Conservation (phyloP, 2,113 vertebrate genomes). For the Aptenodytes forsteri region DNA sequence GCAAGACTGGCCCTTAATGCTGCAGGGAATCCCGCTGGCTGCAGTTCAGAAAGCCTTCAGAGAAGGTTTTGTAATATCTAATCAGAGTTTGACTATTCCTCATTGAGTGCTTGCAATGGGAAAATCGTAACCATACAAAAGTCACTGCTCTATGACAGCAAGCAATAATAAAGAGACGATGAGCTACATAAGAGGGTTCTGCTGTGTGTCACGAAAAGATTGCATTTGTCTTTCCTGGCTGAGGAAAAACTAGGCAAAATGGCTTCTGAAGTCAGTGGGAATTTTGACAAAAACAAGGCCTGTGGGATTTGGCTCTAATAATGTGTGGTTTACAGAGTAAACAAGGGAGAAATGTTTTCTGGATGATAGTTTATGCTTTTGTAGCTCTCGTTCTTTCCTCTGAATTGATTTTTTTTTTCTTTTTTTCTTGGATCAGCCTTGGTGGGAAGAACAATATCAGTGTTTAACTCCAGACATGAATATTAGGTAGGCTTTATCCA, state of each 20-base stretch:
- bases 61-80: conserved; percentile 58
- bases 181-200: neutral
- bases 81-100: conserved; percentile 29
- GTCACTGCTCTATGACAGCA: neutral
- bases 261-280: neutral
- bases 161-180: neutral
- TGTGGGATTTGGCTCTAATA: neutral
- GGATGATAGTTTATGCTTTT: neutral
- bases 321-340: neutral
- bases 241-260: neutral
- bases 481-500: neutral
- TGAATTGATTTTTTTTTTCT: neutral
- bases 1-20: conserved; percentile 47
- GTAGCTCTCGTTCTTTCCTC: neutral
- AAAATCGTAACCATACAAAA: neutral
- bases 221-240: neutral
- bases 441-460: neutral
- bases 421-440: neutral
- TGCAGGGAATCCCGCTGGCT: conserved; percentile 52
- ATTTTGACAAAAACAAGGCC: conserved; percentile 8
- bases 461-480: neutral
- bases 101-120: neutral
- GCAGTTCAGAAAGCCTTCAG: conserved; percentile 54
- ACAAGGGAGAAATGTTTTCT: neutral
- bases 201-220: neutral